Base-by-base conservation (phyloP, 64 coral and sea anemone species). In the Platygyra sinensis region DNA sequence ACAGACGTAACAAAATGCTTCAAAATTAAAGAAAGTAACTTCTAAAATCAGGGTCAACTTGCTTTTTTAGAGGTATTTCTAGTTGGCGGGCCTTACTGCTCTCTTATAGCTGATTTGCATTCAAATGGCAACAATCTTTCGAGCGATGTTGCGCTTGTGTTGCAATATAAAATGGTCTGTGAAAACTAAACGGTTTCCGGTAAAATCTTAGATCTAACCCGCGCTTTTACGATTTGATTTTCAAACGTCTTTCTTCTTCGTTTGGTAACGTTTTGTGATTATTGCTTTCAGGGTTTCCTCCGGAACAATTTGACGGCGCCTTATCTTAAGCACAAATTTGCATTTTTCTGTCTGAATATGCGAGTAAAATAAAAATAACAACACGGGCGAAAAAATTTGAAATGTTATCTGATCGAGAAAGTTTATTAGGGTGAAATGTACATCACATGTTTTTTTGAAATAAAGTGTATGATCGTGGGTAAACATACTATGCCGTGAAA, bases 321-420 rank as follows among this genome's bases (percentile, higher is more conserved):
- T 28, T 5, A 10, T 10, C 49, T 57, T 29, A 3, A 54, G 2
- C 76, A 59, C 76, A 28, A 79, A 79, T 79, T 79, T 79, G 76
- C 76, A 79, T 79, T 79, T 29, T 79, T 3, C 9, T 14, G 65
- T 69, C 49, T 46, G 4, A 57, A 55, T 59, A 79, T 55, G 11
- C 22, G n/a, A 57, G n/a, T 77, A 51, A 13, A 28, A n/a, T n/a
- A n/a, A n/a, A n/a, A n/a, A n/a, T n/a, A n/a, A 27, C 11, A 79
- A 14, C 76, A 79, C 51, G 65, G n/a, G 24, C 10, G 65, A 57
- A 54, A 36, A 55, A 57, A 79, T 15, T 30, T 3, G 49, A 49
- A 77, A 77, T 77, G 74, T 77, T 42, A 49, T 77, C 74, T 7
- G 74, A 77, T 77, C 15, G 54, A 57, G 54, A 12, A 12, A 57